Base-by-base conservation (phyloP, 1,140 invertebrate genomes). In the Melanaphis sacchari region DNA sequence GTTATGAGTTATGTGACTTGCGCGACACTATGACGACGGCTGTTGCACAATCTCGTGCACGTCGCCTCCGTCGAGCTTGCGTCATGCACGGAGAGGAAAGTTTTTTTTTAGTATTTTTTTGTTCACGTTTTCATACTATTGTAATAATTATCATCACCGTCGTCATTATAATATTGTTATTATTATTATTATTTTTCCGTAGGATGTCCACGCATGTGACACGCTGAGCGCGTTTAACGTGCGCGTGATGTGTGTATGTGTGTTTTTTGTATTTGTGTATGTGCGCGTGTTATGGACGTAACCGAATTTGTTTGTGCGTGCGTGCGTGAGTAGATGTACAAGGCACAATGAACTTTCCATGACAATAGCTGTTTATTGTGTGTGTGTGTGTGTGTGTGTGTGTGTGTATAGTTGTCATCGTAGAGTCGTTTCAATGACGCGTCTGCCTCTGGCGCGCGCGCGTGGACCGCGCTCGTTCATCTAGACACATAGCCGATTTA, bases 331-430 rank as follows among this genome's bases (percentile, higher is more conserved):
- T n/a, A n/a, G 36, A 21, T 18, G 84, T 85, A 88, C 43, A 31
- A 21, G 85, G 40, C 43, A 93, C 81, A 85, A 93, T 93, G 91
- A 93, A 54, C 91, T 85, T 54, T 93, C 36, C 46, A n/a, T 26
- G 76, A 84, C 91, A 84, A 84, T 85, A 36, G n/a, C 46, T 31
- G 31, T 87, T 41, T 36, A 90, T 59, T 41, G 89, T 59, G 52
- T 54, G 89, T 7, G 41, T n/a, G n/a, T n/a, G n/a, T n/a, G n/a
- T n/a, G n/a, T n/a, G n/a, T n/a, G n/a, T 21, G 11, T 43, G 0
- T 43, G 40, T 36, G 36, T 40, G 0, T 38, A 26, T 21, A 21
- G 36, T 40, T 2, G 40, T 43, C 40, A 24, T 87, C 84, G 31
- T 1, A 36, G 26, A 38, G 43, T 87, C 82, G 46, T 88, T 49